Percentiles rank a stretch among this genome's conserved stretches.
These are phyloP conservation scores for Zaprionus inermis DNA, from an alignment of 1,140 invertebrate species.

Conservation along the genomic window DNA sequence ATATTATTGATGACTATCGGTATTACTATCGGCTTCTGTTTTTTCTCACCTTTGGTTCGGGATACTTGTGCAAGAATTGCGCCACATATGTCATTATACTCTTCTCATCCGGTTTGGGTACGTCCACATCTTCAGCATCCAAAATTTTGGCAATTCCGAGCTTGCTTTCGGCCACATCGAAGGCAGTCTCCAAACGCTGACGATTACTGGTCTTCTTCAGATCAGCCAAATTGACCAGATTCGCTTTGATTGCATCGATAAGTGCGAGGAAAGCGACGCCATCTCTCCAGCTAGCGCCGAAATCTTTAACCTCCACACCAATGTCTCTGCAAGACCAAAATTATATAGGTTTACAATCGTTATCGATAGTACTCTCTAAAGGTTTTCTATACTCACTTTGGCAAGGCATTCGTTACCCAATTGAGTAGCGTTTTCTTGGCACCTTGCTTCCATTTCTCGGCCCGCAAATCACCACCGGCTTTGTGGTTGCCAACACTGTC, in stretches of 20 bases:
- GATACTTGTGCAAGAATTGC: conserved; percentile 98
- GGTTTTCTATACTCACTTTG: conserved; percentile 91
- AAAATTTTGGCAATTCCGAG: conserved; percentile 96
- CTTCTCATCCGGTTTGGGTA: conserved; percentile 98
- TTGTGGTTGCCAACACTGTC: conserved; percentile 87
- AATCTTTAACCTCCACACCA: conserved; percentile 96
- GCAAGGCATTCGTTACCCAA: conserved; percentile 97
- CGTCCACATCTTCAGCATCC: conserved; percentile 98
- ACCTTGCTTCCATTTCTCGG: conserved; percentile 93
- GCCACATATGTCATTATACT: conserved; percentile 99
- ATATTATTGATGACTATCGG: too few species aligned
- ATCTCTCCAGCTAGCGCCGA: conserved; percentile 98
- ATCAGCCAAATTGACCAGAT: conserved; percentile 94
- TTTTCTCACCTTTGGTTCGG: conserved; percentile 89
- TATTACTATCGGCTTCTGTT: too few species aligned
- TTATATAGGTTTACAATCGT: neutral
- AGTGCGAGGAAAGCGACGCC: conserved; percentile 98
- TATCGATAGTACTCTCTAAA: too few species aligned
- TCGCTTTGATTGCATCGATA: conserved; percentile 97
- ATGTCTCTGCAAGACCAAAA: conserved; percentile 87
- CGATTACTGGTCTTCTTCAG: conserved; percentile 90
- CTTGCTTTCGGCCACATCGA: conserved; percentile 95
- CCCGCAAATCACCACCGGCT: conserved; percentile 87
- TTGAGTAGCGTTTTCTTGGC: conserved; percentile 96
- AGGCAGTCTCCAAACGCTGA: conserved; percentile 95